phyloP scores from a whole-genome alignment of 2,113 vertebrate species.

The Grammomys surdaster region DNA sequence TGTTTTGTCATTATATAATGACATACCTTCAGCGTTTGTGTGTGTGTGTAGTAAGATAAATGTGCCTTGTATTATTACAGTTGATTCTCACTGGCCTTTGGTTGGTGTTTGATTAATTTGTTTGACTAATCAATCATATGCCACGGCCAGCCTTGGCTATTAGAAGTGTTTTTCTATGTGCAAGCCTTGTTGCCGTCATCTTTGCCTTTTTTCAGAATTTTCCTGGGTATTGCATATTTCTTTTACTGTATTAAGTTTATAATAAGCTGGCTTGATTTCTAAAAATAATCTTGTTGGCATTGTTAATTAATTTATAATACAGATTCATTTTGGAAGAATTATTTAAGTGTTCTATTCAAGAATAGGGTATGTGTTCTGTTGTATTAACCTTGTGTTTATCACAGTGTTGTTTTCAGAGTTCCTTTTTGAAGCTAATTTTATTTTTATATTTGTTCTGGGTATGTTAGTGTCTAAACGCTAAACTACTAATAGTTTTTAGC shows the following conservation, averaged over 20 bases:
- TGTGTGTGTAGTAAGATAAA: neutral
- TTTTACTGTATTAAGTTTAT: conserved; percentile 60
- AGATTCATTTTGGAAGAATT: conserved; percentile 63
- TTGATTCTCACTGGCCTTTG: conserved; percentile 3
- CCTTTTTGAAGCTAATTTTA: conserved; percentile 1
- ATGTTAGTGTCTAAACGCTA: neutral
- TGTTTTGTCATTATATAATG: conserved; percentile 18
- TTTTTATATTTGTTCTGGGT: conserved; percentile 25
- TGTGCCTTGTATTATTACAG: neutral
- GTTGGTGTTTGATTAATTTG: neutral
- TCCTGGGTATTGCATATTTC: conserved; percentile 18
- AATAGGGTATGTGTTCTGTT: conserved; percentile 34
- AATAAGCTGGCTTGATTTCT: conserved; percentile 49
- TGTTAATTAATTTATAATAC: conserved; percentile 43
- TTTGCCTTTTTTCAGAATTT: conserved; percentile 55
- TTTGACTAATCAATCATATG: neutral
- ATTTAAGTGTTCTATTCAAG: conserved; percentile 10
- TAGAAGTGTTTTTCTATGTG: conserved; percentile 26
- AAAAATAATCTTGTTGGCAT: conserved; percentile 39
- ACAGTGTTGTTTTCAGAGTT: conserved; percentile 11
- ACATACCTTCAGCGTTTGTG: conserved; percentile 17
- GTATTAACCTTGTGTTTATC: conserved; percentile 49
- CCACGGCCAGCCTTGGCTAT: neutral
- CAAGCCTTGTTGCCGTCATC: neutral
- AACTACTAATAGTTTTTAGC: neutral